These are phyloP conservation scores for Drosophila paracracens DNA, from an alignment of 2,888 invertebrate species.

Conservation along the genomic window DNA sequence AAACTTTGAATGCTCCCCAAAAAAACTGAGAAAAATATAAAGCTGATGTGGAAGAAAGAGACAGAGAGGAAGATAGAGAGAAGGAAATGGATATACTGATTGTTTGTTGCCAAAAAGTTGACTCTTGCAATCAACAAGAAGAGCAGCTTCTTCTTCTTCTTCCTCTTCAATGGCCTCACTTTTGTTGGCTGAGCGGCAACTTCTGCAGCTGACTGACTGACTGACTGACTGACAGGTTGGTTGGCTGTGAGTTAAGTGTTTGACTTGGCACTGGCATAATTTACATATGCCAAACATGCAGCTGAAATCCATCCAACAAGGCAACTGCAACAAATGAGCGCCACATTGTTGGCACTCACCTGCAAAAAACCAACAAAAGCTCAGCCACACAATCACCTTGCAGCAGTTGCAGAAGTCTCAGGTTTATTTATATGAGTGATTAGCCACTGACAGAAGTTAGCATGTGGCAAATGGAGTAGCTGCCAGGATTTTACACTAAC, in stretches of 20 bases:
- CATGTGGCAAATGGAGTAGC: slow-evolving; percentile 1
- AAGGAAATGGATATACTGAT: neutral
- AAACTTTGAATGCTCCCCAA: slow-evolving; percentile 30
- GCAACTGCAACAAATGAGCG: slow-evolving; percentile 45
- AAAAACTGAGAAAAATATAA: slow-evolving; percentile 16
- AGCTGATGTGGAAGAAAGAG: neutral
- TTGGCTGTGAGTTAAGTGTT: slow-evolving; percentile 61
- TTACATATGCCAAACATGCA: slow-evolving; percentile 75
- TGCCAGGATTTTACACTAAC: neutral
- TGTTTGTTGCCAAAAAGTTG: slow-evolving; percentile 53
- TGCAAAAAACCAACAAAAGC: slow-evolving; percentile 31
- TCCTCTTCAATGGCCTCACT: slow-evolving; percentile 21
- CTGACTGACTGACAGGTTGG: slow-evolving; percentile 2
- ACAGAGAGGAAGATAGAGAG: neutral
- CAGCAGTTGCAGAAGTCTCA: slow-evolving; percentile 21
- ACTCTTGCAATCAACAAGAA: slow-evolving; percentile 71
- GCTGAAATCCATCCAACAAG: slow-evolving; percentile 20
- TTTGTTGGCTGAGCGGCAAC: slow-evolving; percentile 50
- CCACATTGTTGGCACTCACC: slow-evolving; percentile 57
- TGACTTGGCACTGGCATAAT: slow-evolving; percentile 77
- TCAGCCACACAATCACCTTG: slow-evolving; percentile 18
- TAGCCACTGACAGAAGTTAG: slow-evolving; percentile 61
- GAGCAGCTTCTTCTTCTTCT: slow-evolving; percentile 8
- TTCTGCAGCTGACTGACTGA: slow-evolving; percentile 22
- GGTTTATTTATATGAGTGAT: slow-evolving; percentile 77